Evolutionary conservation across 2,888 invertebrate species (phyloP).

Genomic region (Eristalis pertinax): DNA sequence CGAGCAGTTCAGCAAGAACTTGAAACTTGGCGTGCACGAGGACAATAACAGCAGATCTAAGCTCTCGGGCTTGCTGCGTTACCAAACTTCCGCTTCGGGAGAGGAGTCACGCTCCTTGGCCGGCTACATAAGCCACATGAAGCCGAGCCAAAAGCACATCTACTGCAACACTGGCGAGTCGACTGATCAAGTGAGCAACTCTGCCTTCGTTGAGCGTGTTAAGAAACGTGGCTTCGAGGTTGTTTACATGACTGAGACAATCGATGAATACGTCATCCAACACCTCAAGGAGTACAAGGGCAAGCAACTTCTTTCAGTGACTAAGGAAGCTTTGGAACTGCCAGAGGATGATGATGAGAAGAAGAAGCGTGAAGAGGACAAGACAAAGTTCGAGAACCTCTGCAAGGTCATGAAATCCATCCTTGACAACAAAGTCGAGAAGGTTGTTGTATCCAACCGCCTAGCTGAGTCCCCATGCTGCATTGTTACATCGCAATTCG

Average conservation of each 20-base stretch:
- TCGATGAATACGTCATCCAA: constrained; percentile 99
- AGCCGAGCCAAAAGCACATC: constrained; percentile 98
- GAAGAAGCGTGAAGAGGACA: constrained; percentile 96
- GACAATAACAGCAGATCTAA: constrained; percentile 97
- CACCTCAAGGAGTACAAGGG: constrained; percentile 99
- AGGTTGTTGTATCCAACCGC: constrained; percentile 97
- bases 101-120: constrained; percentile 95
- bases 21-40: constrained; percentile 99
- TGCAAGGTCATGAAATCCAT: constrained; percentile 96
- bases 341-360: too few relatives aligned
- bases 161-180: constrained; percentile 99
- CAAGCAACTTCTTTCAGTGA: constrained; percentile 97
- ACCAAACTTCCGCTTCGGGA: too few relatives aligned
- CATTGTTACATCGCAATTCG: too few relatives aligned
- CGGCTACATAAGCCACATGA: constrained; percentile 98
- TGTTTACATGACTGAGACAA: constrained; percentile 99
- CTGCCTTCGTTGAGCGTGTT: constrained; percentile 99
- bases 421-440: constrained; percentile 98
- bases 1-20: too few relatives aligned
- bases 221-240: constrained; percentile 99
- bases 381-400: constrained; percentile 84
- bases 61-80: constrained; percentile 93
- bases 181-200: constrained; percentile 96
- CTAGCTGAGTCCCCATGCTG: too few relatives aligned
- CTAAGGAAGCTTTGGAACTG: constrained; percentile 98